Percentiles rank a stretch among this genome's conserved stretches.
Evolutionary conservation across 2,888 invertebrate species (phyloP).

Genomic region (Xylota sylvarum): DNA sequence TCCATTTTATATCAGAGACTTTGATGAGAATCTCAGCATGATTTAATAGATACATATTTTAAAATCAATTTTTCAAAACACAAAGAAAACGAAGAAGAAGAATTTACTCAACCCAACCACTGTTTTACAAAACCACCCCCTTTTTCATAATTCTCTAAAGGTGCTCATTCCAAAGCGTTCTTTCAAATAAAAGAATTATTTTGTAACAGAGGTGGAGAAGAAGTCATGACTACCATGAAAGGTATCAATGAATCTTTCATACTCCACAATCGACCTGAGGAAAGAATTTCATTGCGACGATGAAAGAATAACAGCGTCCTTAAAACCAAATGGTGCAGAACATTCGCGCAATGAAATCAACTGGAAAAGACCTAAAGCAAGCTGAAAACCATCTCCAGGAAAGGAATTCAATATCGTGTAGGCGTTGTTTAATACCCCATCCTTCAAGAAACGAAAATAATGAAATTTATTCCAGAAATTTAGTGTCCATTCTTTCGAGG

Average conservation of each 20-base stretch:
- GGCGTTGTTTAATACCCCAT: not conserved
- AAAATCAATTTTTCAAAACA: no score
- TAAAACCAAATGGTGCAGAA: slow-evolving; percentile 54
- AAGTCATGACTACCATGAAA: slow-evolving; percentile 4
- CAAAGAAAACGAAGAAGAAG: no score
- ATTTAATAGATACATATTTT: no score
- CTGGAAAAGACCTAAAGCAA: slow-evolving; percentile 25
- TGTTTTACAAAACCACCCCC: not conserved
- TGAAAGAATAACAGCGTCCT: slow-evolving; percentile 41
- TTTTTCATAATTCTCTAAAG: not conserved
- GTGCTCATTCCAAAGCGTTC: slow-evolving; percentile 3
- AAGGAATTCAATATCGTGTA: slow-evolving; percentile 15
- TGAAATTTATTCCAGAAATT: slow-evolving; percentile 27
- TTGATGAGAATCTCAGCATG: no score
- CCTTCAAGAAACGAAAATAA: not conserved
- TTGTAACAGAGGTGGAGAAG: not conserved
- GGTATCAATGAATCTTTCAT: slow-evolving; percentile 21
- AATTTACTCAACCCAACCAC: not conserved
- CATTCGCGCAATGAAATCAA: slow-evolving; percentile 48
- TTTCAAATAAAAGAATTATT: not conserved
- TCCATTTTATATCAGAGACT: no score
- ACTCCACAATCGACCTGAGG: not conserved
- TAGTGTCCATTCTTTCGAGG: slow-evolving; percentile 9
- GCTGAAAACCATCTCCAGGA: slow-evolving; percentile 4
- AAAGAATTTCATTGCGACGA: slow-evolving; percentile 41